These are phyloP conservation scores for Eonycteris spelaea DNA, from an alignment of 2,113 vertebrate genomes.

Conservation along the genomic window DNA sequence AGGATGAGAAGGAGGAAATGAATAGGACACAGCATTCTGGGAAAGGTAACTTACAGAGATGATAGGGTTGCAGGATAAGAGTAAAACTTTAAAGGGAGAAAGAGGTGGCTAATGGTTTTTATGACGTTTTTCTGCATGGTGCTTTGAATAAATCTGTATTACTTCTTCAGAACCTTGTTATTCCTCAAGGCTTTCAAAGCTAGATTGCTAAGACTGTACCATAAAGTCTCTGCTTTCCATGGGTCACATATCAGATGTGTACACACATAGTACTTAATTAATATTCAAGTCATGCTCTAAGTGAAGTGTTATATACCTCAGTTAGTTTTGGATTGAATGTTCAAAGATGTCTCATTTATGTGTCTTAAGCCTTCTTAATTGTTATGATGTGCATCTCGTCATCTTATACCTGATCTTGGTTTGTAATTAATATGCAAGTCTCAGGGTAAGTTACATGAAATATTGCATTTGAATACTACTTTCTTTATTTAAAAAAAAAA, in stretches of 20 bases:
- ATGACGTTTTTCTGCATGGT: background rate
- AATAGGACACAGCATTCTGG: background rate
- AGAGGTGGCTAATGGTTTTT: background rate
- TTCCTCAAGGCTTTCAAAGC: background rate
- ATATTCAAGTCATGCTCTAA: background rate
- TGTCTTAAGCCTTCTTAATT: background rate
- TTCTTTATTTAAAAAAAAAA: background rate
- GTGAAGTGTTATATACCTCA: background rate
- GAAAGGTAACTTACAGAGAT: background rate
- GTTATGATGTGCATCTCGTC: background rate
- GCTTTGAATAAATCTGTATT: background rate
- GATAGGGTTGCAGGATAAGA: background rate
- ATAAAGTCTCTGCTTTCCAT: background rate
- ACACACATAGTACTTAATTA: background rate
- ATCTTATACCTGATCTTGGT: background rate
- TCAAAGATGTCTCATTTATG: background rate
- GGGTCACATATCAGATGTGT: background rate
- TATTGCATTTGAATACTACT: background rate
- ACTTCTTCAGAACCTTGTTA: background rate
- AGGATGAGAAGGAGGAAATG: background rate
- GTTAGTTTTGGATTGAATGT: background rate
- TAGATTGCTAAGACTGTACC: background rate
- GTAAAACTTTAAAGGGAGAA: background rate
- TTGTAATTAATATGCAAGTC: background rate
- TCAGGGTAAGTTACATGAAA: background rate